Percentiles rank a stretch among this genome's conserved stretches.
Evolutionary conservation across 2,113 vertebrate species (phyloP).

Genomic region (Campylomormyrus tamandua): DNA sequence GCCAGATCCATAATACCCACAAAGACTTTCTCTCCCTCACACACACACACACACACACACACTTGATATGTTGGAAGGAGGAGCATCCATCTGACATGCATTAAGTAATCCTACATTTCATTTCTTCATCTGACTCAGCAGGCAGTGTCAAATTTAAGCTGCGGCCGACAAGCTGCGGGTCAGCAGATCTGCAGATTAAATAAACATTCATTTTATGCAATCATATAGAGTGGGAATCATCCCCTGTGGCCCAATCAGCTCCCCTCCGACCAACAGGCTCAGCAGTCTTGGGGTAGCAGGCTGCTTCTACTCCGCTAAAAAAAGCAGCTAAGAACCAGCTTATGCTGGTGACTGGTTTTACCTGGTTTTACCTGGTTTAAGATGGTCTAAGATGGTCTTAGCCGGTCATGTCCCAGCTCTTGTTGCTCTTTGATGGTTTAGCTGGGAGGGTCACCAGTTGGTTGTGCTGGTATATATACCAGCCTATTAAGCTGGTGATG

Average conservation of each 20-base stretch:
- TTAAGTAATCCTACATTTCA: background rate
- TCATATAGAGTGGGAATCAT: background rate
- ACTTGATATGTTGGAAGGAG: background rate
- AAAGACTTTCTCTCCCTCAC: background rate
- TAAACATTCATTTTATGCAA: background rate
- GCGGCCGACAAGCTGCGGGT: background rate
- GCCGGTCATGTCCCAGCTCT: background rate
- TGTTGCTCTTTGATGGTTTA: background rate
- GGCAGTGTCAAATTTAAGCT: background rate
- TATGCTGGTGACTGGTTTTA: background rate
- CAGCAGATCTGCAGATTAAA: slow-evolving; percentile 5
- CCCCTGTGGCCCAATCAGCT: background rate
- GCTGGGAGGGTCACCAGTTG: background rate
- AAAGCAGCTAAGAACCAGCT: background rate
- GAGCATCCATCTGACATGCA: background rate
- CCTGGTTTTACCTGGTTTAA: background rate
- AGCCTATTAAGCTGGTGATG: background rate
- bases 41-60: background rate
- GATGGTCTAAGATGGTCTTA: background rate
- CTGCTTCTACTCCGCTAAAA: background rate
- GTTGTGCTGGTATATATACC: background rate
- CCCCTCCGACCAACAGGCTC: background rate
- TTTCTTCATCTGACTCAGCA: slow-evolving; percentile 1
- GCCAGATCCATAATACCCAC: background rate
- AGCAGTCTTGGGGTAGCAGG: background rate